A percentile compares a stretch with the other conserved stretches of the same genome.
phyloP scores from a whole-genome alignment of 1,140 invertebrate species.

The Semibalanus balanoides region DNA sequence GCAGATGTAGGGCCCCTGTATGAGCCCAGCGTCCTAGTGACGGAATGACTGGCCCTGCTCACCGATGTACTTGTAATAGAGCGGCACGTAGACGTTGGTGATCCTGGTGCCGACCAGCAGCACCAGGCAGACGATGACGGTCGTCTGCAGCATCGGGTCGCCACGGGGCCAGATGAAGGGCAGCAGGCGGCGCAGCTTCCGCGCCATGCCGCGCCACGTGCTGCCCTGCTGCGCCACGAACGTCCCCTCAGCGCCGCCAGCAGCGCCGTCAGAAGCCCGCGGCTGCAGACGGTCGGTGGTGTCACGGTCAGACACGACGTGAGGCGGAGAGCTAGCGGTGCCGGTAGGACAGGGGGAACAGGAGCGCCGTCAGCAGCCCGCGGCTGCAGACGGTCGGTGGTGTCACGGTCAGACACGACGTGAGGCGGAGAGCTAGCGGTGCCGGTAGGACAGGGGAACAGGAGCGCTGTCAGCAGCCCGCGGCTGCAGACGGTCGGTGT shows the following conservation, averaged over 20 bases:
- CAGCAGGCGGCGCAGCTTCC: constrained; percentile 59
- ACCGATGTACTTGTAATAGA: constrained; percentile 80
- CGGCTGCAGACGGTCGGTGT: neutral
- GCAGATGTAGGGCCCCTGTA: no score
- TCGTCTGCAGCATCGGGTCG: constrained; percentile 54
- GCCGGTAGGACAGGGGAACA: no score
- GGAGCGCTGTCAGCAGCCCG: neutral
- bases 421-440: no score
- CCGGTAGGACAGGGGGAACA: no score
- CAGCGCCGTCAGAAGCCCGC: neutral
- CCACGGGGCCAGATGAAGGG: constrained; percentile 94
- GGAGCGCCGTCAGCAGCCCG: neutral
- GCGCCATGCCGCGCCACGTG: constrained; percentile 60
- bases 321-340: no score
- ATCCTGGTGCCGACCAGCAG: constrained; percentile 61
- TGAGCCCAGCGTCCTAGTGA: no score
- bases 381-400: neutral
- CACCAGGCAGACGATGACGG: constrained; percentile 67
- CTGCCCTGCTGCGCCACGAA: neutral
- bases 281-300: neutral
- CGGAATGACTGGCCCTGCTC: no score
- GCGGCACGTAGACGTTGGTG: constrained; percentile 85
- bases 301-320: no score
- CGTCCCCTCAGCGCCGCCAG: neutral
- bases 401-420: no score